These are phyloP conservation scores for Luffia ferchaultella DNA, from an alignment of 2,888 invertebrate species.

Conservation along the genomic window DNA sequence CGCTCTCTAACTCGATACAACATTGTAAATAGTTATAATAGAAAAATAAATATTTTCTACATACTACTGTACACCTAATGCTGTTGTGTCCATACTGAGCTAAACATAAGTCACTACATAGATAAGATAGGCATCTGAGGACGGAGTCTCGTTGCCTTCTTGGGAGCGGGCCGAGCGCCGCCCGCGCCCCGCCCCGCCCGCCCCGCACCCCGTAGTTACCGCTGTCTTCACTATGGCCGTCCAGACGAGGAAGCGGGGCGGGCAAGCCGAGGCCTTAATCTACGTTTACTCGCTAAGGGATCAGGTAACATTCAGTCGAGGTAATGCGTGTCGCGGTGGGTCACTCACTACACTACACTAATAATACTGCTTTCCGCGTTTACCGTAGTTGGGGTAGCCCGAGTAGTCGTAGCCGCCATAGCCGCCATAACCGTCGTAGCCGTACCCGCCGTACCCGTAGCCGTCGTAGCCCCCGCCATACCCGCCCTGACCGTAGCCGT, in stretches of 20 bases:
- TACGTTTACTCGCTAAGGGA: slow-evolving; percentile 54
- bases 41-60: slow-evolving; percentile 68
- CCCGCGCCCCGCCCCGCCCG: neutral
- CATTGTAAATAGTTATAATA: slow-evolving; percentile 49
- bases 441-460: slow-evolving; percentile 77
- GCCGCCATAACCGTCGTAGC: slow-evolving; percentile 79
- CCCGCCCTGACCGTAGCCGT: slow-evolving; percentile 76
- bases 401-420: slow-evolving; percentile 84
- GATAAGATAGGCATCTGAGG: slow-evolving; percentile 55
- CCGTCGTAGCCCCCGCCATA: slow-evolving; percentile 79
- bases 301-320: slow-evolving; percentile 67
- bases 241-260: neutral
- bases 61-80: slow-evolving; percentile 62
- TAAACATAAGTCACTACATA: slow-evolving; percentile 42
- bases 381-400: slow-evolving; percentile 85
- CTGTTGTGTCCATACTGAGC: slow-evolving; percentile 55
- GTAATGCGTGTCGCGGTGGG: slow-evolving; percentile 56
- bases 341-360: slow-evolving; percentile 24
- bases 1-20: slow-evolving; percentile 54
- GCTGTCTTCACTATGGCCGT: neutral
- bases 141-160: slow-evolving; percentile 33
- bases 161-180: neutral
- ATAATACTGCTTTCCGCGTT: slow-evolving; percentile 65
- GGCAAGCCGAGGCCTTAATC: slow-evolving; percentile 37
- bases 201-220: neutral